These are phyloP conservation scores for Amblyraja radiata DNA, from an alignment of 2,797 vertebrate species.

Conservation along the genomic window DNA sequence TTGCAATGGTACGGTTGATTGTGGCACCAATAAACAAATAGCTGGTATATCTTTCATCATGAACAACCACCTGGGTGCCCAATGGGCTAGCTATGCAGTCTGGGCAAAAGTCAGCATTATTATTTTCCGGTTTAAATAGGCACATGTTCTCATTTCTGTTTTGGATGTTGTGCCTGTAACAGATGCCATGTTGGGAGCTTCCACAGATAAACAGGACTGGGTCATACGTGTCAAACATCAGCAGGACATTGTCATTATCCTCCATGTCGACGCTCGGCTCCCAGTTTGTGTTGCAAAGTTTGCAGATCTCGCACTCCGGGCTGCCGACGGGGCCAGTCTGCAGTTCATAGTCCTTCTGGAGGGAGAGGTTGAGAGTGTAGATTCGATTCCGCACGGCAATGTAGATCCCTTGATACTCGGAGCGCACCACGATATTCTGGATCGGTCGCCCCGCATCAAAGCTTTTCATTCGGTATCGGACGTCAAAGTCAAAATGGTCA, in stretches of 20 bases:
- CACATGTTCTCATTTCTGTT: slow-evolving; percentile 54
- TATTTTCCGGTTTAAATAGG: slow-evolving; percentile 64
- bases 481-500: slow-evolving; percentile 58
- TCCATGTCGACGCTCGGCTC: slow-evolving; percentile 44
- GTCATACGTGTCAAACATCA: slow-evolving; percentile 73
- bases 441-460: slow-evolving; percentile 61
- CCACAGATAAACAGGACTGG: slow-evolving; percentile 81
- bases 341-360: slow-evolving; percentile 59
- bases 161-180: slow-evolving; percentile 67
- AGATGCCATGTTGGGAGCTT: slow-evolving; percentile 72
- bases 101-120: slow-evolving; percentile 65
- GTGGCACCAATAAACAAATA: slow-evolving; percentile 81
- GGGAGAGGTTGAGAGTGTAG: slow-evolving; percentile 60
- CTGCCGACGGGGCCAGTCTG: slow-evolving; percentile 71
- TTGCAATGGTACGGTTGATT: slow-evolving; percentile 65
- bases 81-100: slow-evolving; percentile 85
- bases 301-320: slow-evolving; percentile 66
- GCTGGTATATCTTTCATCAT: slow-evolving; percentile 64
- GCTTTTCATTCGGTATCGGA: slow-evolving; percentile 69
- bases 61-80: slow-evolving; percentile 76
- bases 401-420: slow-evolving; percentile 59
- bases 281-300: slow-evolving; percentile 55
- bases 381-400: slow-evolving; percentile 75
- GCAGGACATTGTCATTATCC: slow-evolving; percentile 69
- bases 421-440: slow-evolving; percentile 72